These are phyloP conservation scores for Ectemnius continuus DNA, from an alignment of 2,888 invertebrate genomes.

Conservation along the genomic window DNA sequence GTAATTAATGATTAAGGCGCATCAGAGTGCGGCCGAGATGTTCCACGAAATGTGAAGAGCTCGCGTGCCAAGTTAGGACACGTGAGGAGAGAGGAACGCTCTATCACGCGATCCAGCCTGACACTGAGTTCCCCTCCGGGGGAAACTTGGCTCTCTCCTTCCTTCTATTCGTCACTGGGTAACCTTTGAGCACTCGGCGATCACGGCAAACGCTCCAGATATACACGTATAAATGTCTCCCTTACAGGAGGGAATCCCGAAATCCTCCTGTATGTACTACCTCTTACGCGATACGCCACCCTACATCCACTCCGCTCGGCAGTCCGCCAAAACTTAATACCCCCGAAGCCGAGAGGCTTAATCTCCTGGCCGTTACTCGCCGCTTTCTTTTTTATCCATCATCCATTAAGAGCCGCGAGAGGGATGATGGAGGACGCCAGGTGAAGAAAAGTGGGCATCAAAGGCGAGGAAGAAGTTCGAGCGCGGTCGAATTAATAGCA, in stretches of 20 bases:
- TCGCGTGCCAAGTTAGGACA: conserved; percentile 38
- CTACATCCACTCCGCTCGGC: neutral
- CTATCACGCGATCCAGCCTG: conserved; percentile 59
- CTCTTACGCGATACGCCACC: conserved; percentile 24
- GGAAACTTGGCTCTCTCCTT: conserved; percentile 18
- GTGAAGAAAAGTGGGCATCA: neutral
- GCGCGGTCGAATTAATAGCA: too few relatives aligned
- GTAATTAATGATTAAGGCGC: too few relatives aligned
- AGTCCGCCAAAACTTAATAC: conserved; percentile 56
- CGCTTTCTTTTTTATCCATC: conserved; percentile 44
- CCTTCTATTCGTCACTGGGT: conserved; percentile 21
- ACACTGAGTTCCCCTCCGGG: conserved; percentile 33
- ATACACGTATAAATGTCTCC: conserved; percentile 34
- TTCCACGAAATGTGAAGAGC: neutral
- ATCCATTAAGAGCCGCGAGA: conserved; percentile 48
- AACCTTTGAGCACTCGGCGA: conserved; percentile 27
- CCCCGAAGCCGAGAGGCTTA: conserved; percentile 50
- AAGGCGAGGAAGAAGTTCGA: neutral
- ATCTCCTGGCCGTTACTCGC: conserved; percentile 57
- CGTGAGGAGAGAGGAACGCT: conserved; percentile 39
- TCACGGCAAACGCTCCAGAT: conserved; percentile 10
- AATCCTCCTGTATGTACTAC: conserved; percentile 38
- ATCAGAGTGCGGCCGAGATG: too few relatives aligned
- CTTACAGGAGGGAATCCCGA: conserved; percentile 24
- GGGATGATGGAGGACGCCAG: conserved; percentile 10